These are phyloP conservation scores for Cephalopachus bancanus DNA, from an alignment of 2,797 vertebrate species.

Conservation along the genomic window DNA sequence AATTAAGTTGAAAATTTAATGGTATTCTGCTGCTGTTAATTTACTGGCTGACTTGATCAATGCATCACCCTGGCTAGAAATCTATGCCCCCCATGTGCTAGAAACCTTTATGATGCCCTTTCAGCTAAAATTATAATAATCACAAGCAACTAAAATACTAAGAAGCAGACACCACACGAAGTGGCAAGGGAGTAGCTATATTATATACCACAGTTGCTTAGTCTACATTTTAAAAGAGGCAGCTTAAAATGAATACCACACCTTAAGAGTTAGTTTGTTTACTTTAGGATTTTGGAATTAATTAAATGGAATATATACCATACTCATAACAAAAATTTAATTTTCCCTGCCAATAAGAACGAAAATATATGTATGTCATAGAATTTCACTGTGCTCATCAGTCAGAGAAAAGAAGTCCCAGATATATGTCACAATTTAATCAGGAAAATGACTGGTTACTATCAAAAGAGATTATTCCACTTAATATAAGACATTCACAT, in stretches of 20 bases:
- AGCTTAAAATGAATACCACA: slow-evolving; percentile 9
- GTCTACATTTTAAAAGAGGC: slow-evolving; percentile 43
- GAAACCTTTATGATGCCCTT: slow-evolving; percentile 79
- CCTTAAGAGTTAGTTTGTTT: slow-evolving; percentile 12
- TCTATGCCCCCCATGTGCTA: slow-evolving; percentile 83
- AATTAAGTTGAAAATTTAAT: slow-evolving; percentile 93
- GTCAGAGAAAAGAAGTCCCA: background rate
- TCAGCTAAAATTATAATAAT: slow-evolving; percentile 83
- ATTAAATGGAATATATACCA: background rate
- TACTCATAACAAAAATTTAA: background rate
- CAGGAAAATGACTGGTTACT: slow-evolving; percentile 20
- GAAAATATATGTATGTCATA: background rate
- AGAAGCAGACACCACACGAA: slow-evolving; percentile 64
- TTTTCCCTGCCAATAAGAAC: background rate
- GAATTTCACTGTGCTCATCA: slow-evolving; percentile 20
- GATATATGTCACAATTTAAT: slow-evolving; percentile 31
- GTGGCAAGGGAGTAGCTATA: slow-evolving; percentile 59
- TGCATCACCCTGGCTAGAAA: slow-evolving; percentile 88
- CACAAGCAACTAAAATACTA: slow-evolving; percentile 74
- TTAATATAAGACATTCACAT: background rate
- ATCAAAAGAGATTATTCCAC: background rate
- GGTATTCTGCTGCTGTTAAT: slow-evolving; percentile 90
- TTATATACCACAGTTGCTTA: background rate
- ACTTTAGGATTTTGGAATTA: background rate
- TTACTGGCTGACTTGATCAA: slow-evolving; percentile 91